Percentiles rank a stretch among this genome's conserved stretches.
Evolutionary conservation across 92 coral and sea anemone species (phyloP).

Genomic region (Parazoanthus swiftii): DNA sequence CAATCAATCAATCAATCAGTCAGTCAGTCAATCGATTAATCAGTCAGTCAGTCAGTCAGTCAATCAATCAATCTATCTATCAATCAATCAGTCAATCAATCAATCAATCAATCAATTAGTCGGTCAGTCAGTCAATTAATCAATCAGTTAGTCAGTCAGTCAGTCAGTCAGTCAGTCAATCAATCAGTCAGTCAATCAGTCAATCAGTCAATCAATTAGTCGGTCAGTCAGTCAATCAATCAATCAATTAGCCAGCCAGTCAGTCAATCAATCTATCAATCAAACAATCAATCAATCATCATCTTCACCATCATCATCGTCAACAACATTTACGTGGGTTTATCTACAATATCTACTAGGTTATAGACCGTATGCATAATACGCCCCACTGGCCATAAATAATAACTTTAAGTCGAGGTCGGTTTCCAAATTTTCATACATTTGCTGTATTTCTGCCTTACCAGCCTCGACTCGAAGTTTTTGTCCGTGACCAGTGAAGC

Average conservation of each 20-base stretch:
- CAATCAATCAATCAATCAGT: neutral
- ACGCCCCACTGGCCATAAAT: too few species aligned
- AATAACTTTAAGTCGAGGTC: too few species aligned
- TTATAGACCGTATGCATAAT: too few species aligned
- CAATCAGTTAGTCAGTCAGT: neutral
- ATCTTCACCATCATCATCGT: neutral
- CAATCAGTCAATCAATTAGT: neutral
- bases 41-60: neutral
- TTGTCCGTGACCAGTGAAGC: too few species aligned
- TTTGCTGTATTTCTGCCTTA: too few species aligned
- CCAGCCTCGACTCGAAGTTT: too few species aligned
- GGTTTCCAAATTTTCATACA: too few species aligned
- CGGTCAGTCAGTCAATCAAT: neutral
- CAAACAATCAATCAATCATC: too few species aligned
- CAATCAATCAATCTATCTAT: neutral
- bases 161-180: neutral
- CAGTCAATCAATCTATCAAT: neutral
- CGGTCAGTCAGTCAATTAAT: neutral
- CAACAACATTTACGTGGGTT: too few species aligned
- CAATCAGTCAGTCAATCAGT: neutral
- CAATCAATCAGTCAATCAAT: neutral
- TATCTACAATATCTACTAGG: too few species aligned
- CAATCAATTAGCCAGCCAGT: too few species aligned
- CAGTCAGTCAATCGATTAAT: neutral
- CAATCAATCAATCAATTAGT: neutral